Percentiles rank a stretch among this genome's conserved stretches.
Evolutionary conservation across 2,797 vertebrate genomes (phyloP).

Genomic region (Geotria australis): DNA sequence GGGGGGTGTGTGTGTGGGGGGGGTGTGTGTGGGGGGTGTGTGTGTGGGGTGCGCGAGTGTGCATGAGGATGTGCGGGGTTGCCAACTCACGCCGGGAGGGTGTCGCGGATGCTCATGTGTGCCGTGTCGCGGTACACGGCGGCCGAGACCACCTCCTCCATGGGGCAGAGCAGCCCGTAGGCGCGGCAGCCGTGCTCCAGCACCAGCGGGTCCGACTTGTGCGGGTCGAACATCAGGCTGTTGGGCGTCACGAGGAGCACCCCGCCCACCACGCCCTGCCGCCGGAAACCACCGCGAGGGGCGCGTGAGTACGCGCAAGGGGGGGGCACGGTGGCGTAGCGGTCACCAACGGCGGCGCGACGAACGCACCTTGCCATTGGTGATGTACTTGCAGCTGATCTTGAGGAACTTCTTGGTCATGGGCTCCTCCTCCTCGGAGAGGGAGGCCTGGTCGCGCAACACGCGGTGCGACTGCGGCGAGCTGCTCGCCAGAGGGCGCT

Average conservation of each 20-base stretch:
- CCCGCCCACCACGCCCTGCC: constrained; percentile 73
- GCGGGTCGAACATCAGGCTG: constrained; percentile 98
- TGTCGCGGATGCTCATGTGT: constrained; percentile 89
- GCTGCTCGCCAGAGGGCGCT: too few species aligned
- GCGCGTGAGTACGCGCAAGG: neutral
- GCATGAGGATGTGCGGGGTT: too few species aligned
- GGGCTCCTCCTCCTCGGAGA: constrained; percentile 75
- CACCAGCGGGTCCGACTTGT: constrained; percentile 86
- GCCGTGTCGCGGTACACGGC: constrained; percentile 86
- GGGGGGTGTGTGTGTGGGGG: too few species aligned
- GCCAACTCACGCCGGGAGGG: constrained; percentile 86
- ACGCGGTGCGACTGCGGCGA: constrained; percentile 14
- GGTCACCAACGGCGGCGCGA: too few species aligned
- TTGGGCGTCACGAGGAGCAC: constrained; percentile 98
- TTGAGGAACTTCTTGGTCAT: constrained; percentile 73
- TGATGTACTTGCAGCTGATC: constrained; percentile 98
- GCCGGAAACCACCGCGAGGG: neutral
- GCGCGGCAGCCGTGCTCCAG: constrained; percentile 95
- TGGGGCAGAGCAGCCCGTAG: constrained; percentile 85
- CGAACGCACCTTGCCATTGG: constrained; percentile 62
- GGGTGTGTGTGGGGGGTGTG: too few species aligned
- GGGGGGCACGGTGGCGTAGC: too few species aligned
- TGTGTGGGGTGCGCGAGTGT: too few species aligned
- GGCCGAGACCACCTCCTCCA: constrained; percentile 87
- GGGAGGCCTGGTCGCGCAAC: constrained; percentile 41